A percentile compares a stretch with the other conserved stretches of the same genome.
Evolutionary conservation across 2,888 invertebrate genomes (phyloP).

Genomic region (Hofmannophila pseudospretella): DNA sequence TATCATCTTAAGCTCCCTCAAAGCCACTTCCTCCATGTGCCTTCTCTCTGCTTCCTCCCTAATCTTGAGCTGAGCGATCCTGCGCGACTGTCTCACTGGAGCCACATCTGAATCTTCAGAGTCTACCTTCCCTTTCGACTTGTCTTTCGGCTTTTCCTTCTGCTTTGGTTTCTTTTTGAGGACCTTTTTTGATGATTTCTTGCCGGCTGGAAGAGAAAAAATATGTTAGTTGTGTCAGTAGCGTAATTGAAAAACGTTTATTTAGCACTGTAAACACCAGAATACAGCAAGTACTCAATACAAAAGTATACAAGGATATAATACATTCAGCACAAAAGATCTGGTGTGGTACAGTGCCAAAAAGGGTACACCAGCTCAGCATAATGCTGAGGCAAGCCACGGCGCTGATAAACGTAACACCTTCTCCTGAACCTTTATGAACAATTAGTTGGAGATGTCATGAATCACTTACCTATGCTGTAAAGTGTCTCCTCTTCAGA

Average conservation of each 20-base stretch:
- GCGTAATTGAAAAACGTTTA: too few species aligned
- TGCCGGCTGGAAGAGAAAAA: slow-evolving; percentile 52
- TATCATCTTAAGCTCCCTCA: slow-evolving; percentile 82
- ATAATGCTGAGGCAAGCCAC: too few species aligned
- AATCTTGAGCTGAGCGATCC: slow-evolving; percentile 92
- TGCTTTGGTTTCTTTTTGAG: slow-evolving; percentile 39
- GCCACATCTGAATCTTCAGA: slow-evolving; percentile 53
- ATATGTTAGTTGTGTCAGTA: too few species aligned
- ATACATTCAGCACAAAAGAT: too few species aligned
- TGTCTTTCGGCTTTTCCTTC: slow-evolving; percentile 25
- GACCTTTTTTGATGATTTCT: slow-evolving; percentile 51
- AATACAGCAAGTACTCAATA: too few species aligned
- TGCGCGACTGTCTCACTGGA: slow-evolving; percentile 86
- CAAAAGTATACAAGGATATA: too few species aligned
- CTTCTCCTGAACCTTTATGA: too few species aligned
- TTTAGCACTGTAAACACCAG: too few species aligned
- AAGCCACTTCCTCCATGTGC: slow-evolving; percentile 84
- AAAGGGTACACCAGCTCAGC: too few species aligned
- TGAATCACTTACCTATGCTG: slow-evolving; percentile 65
- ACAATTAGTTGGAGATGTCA: too few species aligned
- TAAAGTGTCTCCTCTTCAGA: slow-evolving; percentile 69
- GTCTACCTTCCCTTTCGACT: slow-evolving; percentile 22
- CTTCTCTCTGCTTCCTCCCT: slow-evolving; percentile 89
- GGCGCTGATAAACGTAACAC: too few species aligned
- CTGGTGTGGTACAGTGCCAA: too few species aligned